These are phyloP conservation scores for Paedocypris micromegethes DNA, from an alignment of 2,797 vertebrate species.

Conservation along the genomic window DNA sequence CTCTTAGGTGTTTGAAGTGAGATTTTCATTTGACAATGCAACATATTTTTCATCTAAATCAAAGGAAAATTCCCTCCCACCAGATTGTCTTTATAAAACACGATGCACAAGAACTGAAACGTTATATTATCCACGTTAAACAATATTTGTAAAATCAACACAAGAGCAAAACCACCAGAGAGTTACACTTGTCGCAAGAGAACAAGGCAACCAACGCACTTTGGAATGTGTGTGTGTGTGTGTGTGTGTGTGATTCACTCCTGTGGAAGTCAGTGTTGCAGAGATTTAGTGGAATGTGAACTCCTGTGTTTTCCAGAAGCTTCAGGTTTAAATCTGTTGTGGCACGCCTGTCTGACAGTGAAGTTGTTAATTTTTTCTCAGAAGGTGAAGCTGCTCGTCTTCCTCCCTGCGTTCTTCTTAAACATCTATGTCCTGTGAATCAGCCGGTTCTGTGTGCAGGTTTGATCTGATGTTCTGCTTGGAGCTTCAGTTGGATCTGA, in stretches of 20 bases:
- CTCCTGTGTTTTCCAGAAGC: slow-evolving; percentile 25
- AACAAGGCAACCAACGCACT: slow-evolving; percentile 47
- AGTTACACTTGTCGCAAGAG: slow-evolving; percentile 50
- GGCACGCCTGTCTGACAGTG: slow-evolving; percentile 9
- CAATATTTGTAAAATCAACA: slow-evolving; percentile 31
- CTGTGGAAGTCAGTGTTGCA: slow-evolving; percentile 45
- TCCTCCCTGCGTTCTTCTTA: background rate
- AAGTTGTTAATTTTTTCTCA: background rate
- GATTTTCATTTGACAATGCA: too few relatives aligned
- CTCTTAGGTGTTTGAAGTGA: too few relatives aligned
- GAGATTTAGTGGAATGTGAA: slow-evolving; percentile 46
- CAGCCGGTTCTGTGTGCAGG: too few relatives aligned
- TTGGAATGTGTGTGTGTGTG: slow-evolving; percentile 51
- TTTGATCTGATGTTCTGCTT: too few relatives aligned
- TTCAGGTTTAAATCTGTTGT: slow-evolving; percentile 16
- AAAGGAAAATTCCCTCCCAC: too few relatives aligned
- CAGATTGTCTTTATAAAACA: too few relatives aligned
- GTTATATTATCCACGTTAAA: background rate
- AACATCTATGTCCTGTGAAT: background rate
- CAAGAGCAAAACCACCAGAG: background rate
- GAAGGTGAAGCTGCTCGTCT: background rate
- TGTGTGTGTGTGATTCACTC: slow-evolving; percentile 49
- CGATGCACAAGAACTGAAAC: too few relatives aligned
- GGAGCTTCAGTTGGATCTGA: too few relatives aligned
- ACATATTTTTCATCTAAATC: too few relatives aligned